A percentile compares a stretch with the other conserved stretches of the same genome.
These are phyloP conservation scores for Atta colombica DNA, from an alignment of 1,140 invertebrate genomes.

Conservation along the genomic window DNA sequence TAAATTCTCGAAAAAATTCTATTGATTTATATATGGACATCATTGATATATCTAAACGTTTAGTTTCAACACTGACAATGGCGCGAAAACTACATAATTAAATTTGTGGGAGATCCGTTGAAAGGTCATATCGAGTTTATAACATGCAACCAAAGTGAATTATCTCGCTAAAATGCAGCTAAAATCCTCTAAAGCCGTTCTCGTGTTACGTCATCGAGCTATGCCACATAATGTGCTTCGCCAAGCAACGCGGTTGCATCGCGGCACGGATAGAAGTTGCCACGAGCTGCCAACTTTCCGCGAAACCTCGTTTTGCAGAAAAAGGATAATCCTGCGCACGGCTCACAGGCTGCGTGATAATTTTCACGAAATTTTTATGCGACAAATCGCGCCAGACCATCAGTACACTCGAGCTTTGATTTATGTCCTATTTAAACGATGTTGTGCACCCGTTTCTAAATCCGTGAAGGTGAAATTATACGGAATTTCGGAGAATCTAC, in stretches of 20 bases:
- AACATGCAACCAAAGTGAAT: slow-evolving; percentile 47
- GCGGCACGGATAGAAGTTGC: slow-evolving; percentile 43
- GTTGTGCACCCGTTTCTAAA: slow-evolving; percentile 19
- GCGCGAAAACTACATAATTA: neutral
- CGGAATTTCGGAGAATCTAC: slow-evolving; percentile 15
- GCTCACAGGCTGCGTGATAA: slow-evolving; percentile 16
- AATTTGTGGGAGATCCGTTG: slow-evolving; percentile 14
- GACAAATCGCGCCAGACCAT: neutral
- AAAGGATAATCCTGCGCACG: slow-evolving; percentile 42
- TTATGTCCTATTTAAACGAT: slow-evolving; percentile 27
- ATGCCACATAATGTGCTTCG: slow-evolving; percentile 46
- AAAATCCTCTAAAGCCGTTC: slow-evolving; percentile 61
- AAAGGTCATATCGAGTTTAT: slow-evolving; percentile 56
- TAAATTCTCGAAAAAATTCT: neutral
- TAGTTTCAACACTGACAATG: neutral
- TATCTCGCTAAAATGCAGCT: slow-evolving; percentile 49
- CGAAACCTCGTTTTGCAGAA: slow-evolving; percentile 44
- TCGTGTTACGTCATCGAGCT: slow-evolving; percentile 54
- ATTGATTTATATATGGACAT: neutral
- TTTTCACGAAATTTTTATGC: slow-evolving; percentile 51
- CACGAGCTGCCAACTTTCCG: slow-evolving; percentile 47
- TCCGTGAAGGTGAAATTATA: slow-evolving; percentile 2
- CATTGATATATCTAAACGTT: neutral
- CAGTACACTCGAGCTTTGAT: slow-evolving; percentile 39
- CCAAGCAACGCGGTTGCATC: slow-evolving; percentile 34